These are phyloP conservation scores for Morpho achilles DNA, from an alignment of 2,888 invertebrate species.

Conservation along the genomic window DNA sequence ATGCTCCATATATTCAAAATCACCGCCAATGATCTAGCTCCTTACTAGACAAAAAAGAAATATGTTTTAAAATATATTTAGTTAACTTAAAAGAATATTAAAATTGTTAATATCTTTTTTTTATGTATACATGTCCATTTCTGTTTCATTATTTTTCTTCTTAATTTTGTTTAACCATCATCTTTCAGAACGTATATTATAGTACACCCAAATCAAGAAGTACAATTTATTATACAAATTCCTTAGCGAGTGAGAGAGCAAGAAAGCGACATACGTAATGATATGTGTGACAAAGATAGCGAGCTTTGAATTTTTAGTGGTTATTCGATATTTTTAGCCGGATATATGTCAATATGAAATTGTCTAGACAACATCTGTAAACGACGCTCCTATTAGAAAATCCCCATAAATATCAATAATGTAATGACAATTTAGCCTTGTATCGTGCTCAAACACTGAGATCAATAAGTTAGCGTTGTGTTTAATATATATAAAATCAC, in stretches of 20 bases:
- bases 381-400: constrained; percentile 58
- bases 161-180: background rate
- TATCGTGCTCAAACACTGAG: constrained; percentile 11
- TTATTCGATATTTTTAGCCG: constrained; percentile 26
- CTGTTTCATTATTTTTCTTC: background rate
- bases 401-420: constrained; percentile 49
- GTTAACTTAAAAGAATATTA: background rate
- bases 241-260: constrained; percentile 13
- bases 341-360: constrained; percentile 47
- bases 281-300: constrained; percentile 25
- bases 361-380: constrained; percentile 50
- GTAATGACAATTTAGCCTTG: constrained; percentile 46
- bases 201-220: constrained; percentile 31
- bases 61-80: constrained; percentile 5
- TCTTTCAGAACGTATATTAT: constrained; percentile 44
- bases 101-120: background rate
- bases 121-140: background rate
- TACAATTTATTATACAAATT: background rate
- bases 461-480: constrained; percentile 1
- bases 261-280: constrained; percentile 13
- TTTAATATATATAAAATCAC: constrained; percentile 17
- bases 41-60: constrained; percentile 9
- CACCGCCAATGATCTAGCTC: constrained; percentile 43
- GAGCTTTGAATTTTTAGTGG: background rate
- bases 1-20: constrained; percentile 66